Percentiles rank a stretch among this genome's conserved stretches.
Conservation (phyloP, 64 coral and sea anemone species). For the Dendronephthya gigantea region DNA sequence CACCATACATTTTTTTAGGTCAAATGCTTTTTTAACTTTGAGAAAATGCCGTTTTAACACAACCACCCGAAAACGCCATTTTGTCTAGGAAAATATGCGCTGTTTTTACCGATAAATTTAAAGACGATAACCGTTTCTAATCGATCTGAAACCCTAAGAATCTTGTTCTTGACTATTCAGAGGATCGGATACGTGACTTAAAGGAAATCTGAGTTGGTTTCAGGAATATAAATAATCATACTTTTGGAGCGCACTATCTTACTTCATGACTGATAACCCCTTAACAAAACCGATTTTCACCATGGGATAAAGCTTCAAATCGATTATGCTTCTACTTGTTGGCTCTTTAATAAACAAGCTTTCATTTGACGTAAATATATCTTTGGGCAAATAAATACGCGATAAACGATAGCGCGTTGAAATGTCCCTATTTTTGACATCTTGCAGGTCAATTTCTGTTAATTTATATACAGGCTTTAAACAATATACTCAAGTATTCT, state of each 20-base stretch:
- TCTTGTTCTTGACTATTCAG: too few relatives aligned
- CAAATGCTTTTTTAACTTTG: too few relatives aligned
- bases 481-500: neutral
- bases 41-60: too few relatives aligned
- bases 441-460: neutral
- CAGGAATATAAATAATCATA: neutral
- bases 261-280: constrained; percentile 15
- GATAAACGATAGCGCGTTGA: constrained; percentile 27
- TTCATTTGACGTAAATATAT: constrained; percentile 38
- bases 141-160: too few relatives aligned
- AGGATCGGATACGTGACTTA: neutral
- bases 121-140: too few relatives aligned
- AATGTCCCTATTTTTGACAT: constrained; percentile 24
- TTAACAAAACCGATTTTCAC: constrained; percentile 39
- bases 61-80: too few relatives aligned
- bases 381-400: constrained; percentile 37
- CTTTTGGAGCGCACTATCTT: constrained; percentile 1
- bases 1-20: too few relatives aligned
- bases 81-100: too few relatives aligned
- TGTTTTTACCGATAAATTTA: too few relatives aligned
- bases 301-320: constrained; percentile 53
- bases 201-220: neutral
- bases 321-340: neutral
- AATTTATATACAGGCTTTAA: neutral
- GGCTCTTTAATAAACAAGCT: constrained; percentile 22